phyloP scores from a whole-genome alignment of 2,888 invertebrate species.

The Melanostoma mellinum region DNA sequence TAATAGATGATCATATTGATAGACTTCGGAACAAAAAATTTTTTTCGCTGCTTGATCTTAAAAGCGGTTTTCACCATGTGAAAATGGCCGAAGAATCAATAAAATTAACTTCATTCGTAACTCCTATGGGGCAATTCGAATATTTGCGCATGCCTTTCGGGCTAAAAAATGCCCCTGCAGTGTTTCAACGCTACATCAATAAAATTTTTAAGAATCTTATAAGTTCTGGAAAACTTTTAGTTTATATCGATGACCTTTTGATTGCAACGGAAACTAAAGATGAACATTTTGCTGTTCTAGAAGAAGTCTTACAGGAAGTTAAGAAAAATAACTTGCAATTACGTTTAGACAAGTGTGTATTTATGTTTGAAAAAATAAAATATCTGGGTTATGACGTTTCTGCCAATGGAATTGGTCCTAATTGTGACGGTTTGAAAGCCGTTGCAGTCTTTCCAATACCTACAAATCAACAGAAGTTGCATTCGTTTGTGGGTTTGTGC shows the following conservation, averaged over 20 bases:
- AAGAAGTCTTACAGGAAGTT: conserved; percentile 59
- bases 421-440: conserved; percentile 11
- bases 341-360: conserved; percentile 72
- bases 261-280: no score
- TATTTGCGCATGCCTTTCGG: conserved; percentile 3
- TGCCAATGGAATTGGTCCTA: conserved; percentile 33
- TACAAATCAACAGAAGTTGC: conserved; percentile 70
- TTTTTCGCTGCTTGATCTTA: neutral
- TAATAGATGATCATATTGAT: no score
- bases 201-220: neutral
- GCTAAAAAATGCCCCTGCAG: neutral
- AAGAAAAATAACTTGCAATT: conserved; percentile 60
- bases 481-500: conserved; percentile 51
- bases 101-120: neutral
- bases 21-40: neutral
- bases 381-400: conserved; percentile 33
- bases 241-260: neutral
- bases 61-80: conserved; percentile 2
- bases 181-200: neutral
- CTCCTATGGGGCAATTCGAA: neutral
- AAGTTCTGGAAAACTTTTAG: neutral
- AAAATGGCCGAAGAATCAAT: neutral
- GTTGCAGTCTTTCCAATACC: conserved; percentile 56
- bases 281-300: no score
- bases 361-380: conserved; percentile 42